A percentile compares a stretch with the other conserved stretches of the same genome.
phyloP scores from a whole-genome alignment of 2,888 invertebrate genomes.

The Andrena trimmerana region DNA sequence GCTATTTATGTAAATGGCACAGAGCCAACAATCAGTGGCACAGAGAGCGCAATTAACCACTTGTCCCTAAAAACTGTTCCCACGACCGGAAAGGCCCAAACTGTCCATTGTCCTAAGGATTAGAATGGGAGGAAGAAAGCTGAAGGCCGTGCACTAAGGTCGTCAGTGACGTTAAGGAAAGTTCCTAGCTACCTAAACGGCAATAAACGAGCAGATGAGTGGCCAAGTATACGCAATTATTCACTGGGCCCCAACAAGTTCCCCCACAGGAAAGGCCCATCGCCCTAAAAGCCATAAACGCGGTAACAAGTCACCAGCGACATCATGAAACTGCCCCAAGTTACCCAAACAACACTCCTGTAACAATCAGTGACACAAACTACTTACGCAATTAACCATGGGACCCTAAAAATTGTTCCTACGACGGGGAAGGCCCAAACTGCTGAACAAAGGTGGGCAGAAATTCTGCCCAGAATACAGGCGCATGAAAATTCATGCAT shows the following conservation, averaged over 20 bases:
- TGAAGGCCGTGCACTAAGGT: not conserved
- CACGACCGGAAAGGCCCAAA: not conserved
- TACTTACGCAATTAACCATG: no score
- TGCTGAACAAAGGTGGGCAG: no score
- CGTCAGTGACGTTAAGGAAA: not conserved
- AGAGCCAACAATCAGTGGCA: not conserved
- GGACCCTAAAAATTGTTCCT: no score
- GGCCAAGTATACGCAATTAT: not conserved
- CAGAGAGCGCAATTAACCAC: not conserved
- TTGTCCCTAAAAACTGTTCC: not conserved
- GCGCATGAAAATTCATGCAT: no score
- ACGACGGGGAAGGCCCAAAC: no score
- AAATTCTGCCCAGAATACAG: no score
- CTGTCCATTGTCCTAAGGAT: not conserved
- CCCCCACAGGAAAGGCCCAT: not conserved
- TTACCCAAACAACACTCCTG: not conserved
- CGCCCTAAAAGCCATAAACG: not conserved
- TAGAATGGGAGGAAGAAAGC: not conserved
- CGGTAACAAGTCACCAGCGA: not conserved
- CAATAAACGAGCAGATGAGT: slow-evolving; percentile 4
- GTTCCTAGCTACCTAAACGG: not conserved
- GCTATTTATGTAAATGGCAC: not conserved
- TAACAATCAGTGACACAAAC: not conserved
- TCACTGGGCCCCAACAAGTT: not conserved
- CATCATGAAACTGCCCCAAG: not conserved